Evolutionary conservation across 2,888 invertebrate genomes (phyloP).

Genomic region (Heteromurus nitidus): DNA sequence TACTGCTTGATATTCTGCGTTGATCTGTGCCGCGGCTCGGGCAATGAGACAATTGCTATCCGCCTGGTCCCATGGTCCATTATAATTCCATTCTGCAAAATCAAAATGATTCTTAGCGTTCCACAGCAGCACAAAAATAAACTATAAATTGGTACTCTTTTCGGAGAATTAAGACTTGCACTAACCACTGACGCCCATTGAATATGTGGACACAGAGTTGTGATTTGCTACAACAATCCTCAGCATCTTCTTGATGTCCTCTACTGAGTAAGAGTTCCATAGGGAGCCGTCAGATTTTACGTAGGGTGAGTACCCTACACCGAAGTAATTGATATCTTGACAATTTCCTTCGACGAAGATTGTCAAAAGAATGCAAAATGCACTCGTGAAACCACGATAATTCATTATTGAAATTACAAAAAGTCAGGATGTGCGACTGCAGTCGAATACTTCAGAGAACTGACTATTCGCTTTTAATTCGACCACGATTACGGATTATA

Average conservation of each 20-base stretch:
- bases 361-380: too few relatives aligned
- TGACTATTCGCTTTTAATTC: neutral
- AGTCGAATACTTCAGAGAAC: neutral
- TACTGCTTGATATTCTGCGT: constrained; percentile 40
- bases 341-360: constrained; percentile 3
- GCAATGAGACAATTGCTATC: constrained; percentile 67
- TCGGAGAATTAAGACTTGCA: neutral
- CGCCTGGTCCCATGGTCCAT: constrained; percentile 69
- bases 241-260: constrained; percentile 69
- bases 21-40: constrained; percentile 68
- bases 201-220: constrained; percentile 67
- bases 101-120: neutral
- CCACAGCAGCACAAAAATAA: neutral
- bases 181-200: constrained; percentile 70
- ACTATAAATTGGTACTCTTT: neutral
- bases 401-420: neutral
- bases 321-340: constrained; percentile 65
- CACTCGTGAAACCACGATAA: too few relatives aligned
- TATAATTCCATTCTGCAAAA: constrained; percentile 59
- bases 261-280: constrained; percentile 66
- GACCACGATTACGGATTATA: too few relatives aligned
- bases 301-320: constrained; percentile 69
- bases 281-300: constrained; percentile 43
- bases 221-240: constrained; percentile 56
- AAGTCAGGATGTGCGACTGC: neutral